These are phyloP conservation scores for Cryptomyrus ogoouensis DNA, from an alignment of 2,113 vertebrate species.

Conservation along the genomic window DNA sequence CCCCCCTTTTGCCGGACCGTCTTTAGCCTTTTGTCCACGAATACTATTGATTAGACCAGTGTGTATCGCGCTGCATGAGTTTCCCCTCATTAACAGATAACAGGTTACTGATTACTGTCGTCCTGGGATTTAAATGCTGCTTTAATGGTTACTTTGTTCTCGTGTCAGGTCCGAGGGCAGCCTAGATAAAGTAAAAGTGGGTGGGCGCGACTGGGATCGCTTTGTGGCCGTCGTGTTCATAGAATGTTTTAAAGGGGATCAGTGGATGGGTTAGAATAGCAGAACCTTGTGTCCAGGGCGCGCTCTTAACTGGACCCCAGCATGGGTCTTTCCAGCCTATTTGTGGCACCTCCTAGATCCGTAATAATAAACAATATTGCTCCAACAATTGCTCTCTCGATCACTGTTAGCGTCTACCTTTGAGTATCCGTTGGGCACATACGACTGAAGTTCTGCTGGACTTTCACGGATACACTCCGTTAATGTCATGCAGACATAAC, in stretches of 20 bases:
- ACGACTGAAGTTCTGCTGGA: not conserved
- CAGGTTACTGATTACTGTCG: slow-evolving; percentile 99
- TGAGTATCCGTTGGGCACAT: not conserved
- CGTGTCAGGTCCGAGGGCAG: slow-evolving; percentile 96
- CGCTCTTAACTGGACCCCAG: slow-evolving; percentile 70
- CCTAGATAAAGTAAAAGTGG: slow-evolving; percentile 93
- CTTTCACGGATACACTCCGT: not conserved
- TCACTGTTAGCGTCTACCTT: not conserved
- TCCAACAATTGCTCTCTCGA: slow-evolving; percentile 1
- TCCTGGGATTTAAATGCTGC: slow-evolving; percentile 94
- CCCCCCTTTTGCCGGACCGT: slow-evolving; percentile 68
- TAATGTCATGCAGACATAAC: not conserved
- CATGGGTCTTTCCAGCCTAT: slow-evolving; percentile 56
- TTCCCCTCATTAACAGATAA: slow-evolving; percentile 99
- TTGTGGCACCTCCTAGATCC: not conserved
- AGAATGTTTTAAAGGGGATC: slow-evolving; percentile 85
- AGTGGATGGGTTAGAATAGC: slow-evolving; percentile 98
- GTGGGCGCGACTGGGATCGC: slow-evolving; percentile 88
- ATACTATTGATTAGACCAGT: slow-evolving; percentile 92
- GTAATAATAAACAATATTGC: slow-evolving; percentile 9
- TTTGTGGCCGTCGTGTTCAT: slow-evolving; percentile 71
- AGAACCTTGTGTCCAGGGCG: slow-evolving; percentile 77
- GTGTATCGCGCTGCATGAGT: slow-evolving; percentile 99
- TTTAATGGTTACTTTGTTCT: slow-evolving; percentile 99
- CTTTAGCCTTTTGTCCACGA: slow-evolving; percentile 76